Percentiles rank a stretch among this genome's conserved stretches.
These are phyloP conservation scores for Zaprionus capensis DNA, from an alignment of 1,140 invertebrate genomes.

Conservation along the genomic window DNA sequence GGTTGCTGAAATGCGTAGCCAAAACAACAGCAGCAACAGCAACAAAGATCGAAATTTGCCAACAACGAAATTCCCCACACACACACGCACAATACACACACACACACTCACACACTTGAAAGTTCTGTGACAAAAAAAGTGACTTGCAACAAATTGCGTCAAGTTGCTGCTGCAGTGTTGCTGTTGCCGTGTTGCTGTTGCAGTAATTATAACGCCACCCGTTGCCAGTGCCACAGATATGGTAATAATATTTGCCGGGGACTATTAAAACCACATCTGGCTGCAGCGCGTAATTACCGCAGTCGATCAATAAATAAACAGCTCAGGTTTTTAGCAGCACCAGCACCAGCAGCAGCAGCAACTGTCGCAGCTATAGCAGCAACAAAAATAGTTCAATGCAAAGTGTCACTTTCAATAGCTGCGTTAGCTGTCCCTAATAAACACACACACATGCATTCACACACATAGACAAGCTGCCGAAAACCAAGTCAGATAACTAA, in stretches of 20 bases:
- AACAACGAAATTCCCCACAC: conserved; percentile 61
- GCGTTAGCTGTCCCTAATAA: conserved; percentile 49
- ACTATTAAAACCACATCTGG: conserved; percentile 41
- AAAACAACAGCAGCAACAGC: conserved; percentile 14
- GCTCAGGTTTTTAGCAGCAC: conserved; percentile 49
- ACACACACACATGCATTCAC: conserved; percentile 28
- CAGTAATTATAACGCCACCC: conserved; percentile 72
- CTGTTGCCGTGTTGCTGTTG: conserved; percentile 52
- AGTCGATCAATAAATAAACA: conserved; percentile 74
- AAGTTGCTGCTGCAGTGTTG: conserved; percentile 25
- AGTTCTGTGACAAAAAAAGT: conserved; percentile 64
- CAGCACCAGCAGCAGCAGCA: conserved; percentile 19
- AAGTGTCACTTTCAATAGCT: conserved; percentile 72
- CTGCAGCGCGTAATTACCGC: conserved; percentile 63
- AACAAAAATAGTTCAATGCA: conserved; percentile 32
- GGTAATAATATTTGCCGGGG: conserved; percentile 61
- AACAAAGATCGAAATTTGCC: conserved; percentile 49
- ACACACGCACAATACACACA: conserved; percentile 9
- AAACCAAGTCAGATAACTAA: conserved; percentile 39
- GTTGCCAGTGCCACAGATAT: conserved; percentile 65
- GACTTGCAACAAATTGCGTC: conserved; percentile 69
- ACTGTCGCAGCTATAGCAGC: conserved; percentile 6
- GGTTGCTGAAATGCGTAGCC: conserved; percentile 60
- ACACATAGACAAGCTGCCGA: conserved; percentile 34
- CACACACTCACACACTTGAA: conserved; percentile 32